phyloP scores from a whole-genome alignment of 2,797 vertebrate species.

The Aeoliscus strigatus region DNA sequence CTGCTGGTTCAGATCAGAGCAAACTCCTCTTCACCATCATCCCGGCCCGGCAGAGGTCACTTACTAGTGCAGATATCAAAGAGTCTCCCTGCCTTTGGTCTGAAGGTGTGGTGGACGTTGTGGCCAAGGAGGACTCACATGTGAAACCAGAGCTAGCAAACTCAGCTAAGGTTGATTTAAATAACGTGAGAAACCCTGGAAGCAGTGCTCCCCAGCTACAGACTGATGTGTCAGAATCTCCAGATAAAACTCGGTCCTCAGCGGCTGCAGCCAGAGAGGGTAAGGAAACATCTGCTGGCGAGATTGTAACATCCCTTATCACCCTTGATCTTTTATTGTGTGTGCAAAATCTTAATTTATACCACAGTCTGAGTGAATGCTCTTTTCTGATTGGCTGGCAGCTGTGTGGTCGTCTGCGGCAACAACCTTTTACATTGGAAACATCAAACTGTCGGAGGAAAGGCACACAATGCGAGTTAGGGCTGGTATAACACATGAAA shows the following conservation, averaged over 20 bases:
- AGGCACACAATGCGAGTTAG: too few relatives aligned
- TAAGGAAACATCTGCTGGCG: neutral
- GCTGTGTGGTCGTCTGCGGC: too few relatives aligned
- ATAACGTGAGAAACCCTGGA: too few relatives aligned
- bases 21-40: constrained; percentile 71
- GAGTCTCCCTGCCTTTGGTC: constrained; percentile 39
- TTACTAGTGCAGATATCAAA: constrained; percentile 51
- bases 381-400: too few relatives aligned
- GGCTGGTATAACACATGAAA: too few relatives aligned
- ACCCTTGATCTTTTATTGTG: neutral
- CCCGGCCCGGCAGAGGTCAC: constrained; percentile 76
- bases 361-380: too few relatives aligned
- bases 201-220: constrained; percentile 8
- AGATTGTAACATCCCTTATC: neutral
- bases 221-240: neutral
- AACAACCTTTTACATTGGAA: too few relatives aligned
- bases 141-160: constrained; percentile 33
- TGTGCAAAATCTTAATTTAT: too few relatives aligned
- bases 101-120: constrained; percentile 46
- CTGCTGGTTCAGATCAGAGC: constrained; percentile 37
- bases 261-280: constrained; percentile 31
- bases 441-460: too few relatives aligned
- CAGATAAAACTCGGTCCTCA: constrained; percentile 14
- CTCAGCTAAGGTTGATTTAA: too few relatives aligned
- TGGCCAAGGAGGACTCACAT: constrained; percentile 6